These are phyloP conservation scores for Urocitellus parryii DNA, from an alignment of 2,113 vertebrate genomes.

Conservation along the genomic window DNA sequence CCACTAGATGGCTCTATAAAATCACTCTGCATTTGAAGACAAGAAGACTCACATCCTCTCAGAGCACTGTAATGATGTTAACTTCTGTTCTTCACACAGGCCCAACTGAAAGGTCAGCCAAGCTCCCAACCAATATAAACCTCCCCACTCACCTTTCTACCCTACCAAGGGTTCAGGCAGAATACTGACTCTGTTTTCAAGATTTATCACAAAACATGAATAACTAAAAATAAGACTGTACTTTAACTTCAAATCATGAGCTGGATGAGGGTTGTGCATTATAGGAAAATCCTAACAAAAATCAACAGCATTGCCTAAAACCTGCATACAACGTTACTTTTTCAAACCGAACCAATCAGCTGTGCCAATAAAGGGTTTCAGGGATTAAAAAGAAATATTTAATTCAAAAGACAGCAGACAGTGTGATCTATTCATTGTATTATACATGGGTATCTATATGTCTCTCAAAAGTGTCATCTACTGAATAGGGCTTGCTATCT, in stretches of 20 bases:
- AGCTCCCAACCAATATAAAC: not conserved
- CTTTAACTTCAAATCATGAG: not conserved
- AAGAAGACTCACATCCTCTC: not conserved
- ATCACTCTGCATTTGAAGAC: constrained; percentile 60
- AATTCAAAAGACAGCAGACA: not conserved
- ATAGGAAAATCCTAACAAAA: constrained; percentile 35
- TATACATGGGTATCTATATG: not conserved
- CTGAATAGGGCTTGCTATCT: not conserved
- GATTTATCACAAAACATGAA: not conserved
- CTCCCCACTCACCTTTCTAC: not conserved
- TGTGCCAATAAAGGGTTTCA: not conserved
- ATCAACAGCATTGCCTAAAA: not conserved
- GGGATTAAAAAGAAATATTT: not conserved
- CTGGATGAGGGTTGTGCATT: not conserved
- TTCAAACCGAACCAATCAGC: not conserved
- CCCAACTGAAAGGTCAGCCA: not conserved
- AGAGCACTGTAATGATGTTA: not conserved
- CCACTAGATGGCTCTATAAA: constrained; percentile 88
- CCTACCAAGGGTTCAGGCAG: not conserved
- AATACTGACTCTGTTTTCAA: not conserved
- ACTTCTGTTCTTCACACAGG: not conserved
- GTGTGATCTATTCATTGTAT: not conserved
- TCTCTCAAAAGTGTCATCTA: not conserved
- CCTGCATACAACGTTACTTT: not conserved
- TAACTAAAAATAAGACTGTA: constrained; percentile 8